Evolutionary conservation across 1,140 invertebrate species (phyloP).

Genomic region (Proales similis): DNA sequence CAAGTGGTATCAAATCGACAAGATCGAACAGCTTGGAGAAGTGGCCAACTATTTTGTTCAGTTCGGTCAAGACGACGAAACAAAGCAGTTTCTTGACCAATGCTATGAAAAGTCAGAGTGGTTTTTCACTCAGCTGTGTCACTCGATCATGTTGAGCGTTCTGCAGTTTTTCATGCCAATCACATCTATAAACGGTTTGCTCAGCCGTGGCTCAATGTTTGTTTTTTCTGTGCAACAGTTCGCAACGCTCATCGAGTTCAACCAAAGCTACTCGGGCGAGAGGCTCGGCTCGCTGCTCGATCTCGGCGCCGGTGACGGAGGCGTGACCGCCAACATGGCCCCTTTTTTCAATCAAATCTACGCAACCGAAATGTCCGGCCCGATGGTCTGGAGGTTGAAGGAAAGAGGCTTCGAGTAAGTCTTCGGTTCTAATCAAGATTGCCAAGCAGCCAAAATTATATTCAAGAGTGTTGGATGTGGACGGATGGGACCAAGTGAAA

Average conservation of each 20-base stretch:
- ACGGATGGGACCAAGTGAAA: constrained; percentile 60
- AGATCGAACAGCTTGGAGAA: background rate
- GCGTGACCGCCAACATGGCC: constrained; percentile 68
- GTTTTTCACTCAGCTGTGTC: constrained; percentile 68
- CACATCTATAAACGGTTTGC: constrained; percentile 76
- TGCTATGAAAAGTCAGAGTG: constrained; percentile 67
- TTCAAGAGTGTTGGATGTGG: constrained; percentile 65
- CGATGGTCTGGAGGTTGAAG: constrained; percentile 68
- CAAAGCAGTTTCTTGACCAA: constrained; percentile 63
- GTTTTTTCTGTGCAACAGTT: constrained; percentile 74
- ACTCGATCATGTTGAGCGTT: constrained; percentile 63
- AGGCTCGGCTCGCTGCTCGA: constrained; percentile 62
- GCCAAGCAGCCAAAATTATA: background rate
- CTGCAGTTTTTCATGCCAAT: constrained; percentile 69
- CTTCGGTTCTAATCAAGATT: background rate
- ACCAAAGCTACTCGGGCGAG: constrained; percentile 42
- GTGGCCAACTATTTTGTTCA: constrained; percentile 56
- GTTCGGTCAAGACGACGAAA: constrained; percentile 63
- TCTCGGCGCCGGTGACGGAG: constrained; percentile 82
- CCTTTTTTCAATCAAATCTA: constrained; percentile 61
- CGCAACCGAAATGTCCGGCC: constrained; percentile 74
- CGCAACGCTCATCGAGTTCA: constrained; percentile 57
- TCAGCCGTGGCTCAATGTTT: constrained; percentile 83
- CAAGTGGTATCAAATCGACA: constrained; percentile 17
- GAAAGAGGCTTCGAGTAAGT: constrained; percentile 66